Percentiles rank a stretch among this genome's conserved stretches.
Evolutionary conservation across 2,888 invertebrate species (phyloP).

Genomic region (Mellilla xanthometata): DNA sequence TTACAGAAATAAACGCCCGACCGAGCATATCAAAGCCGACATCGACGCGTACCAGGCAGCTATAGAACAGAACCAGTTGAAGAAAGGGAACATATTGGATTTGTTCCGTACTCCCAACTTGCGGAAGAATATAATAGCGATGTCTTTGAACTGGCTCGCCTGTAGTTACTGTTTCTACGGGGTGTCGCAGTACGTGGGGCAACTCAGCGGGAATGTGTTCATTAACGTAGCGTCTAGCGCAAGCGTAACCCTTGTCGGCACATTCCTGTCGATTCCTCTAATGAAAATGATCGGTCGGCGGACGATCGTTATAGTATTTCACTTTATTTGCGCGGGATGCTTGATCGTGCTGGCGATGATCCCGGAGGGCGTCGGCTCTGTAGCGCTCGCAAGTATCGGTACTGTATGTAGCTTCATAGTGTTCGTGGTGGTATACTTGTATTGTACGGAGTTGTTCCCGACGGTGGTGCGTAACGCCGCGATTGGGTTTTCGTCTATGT

Average conservation of each 20-base stretch:
- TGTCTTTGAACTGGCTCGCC: constrained; percentile 90
- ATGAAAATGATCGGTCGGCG: constrained; percentile 86
- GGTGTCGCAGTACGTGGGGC: constrained; percentile 91
- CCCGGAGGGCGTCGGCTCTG: constrained; percentile 63
- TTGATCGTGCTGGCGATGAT: constrained; percentile 84
- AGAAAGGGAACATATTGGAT: constrained; percentile 83
- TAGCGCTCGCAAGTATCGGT: constrained; percentile 86
- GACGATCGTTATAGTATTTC: constrained; percentile 84
- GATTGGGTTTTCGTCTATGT: constrained; percentile 94
- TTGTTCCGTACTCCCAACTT: constrained; percentile 88
- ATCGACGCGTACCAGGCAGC: constrained; percentile 61
- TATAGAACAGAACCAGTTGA: constrained; percentile 51
- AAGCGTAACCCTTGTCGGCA: constrained; percentile 82
- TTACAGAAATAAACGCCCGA: constrained; percentile 75
- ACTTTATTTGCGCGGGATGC: constrained; percentile 83
- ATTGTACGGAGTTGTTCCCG: constrained; percentile 93
- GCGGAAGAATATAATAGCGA: constrained; percentile 86
- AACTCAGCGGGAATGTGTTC: constrained; percentile 90
- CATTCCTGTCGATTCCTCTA: constrained; percentile 84
- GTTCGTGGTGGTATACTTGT: constrained; percentile 93
- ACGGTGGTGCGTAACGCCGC: constrained; percentile 94
- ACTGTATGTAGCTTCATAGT: constrained; percentile 92
- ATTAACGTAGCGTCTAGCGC: constrained; percentile 91
- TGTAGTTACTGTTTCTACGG: constrained; percentile 91
- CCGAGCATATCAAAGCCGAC: constrained; percentile 63